Evolutionary conservation across 2,888 invertebrate genomes (phyloP), one percentile per base, ranked within the genome.

Genomic region (Oligia strigilis): DNA sequence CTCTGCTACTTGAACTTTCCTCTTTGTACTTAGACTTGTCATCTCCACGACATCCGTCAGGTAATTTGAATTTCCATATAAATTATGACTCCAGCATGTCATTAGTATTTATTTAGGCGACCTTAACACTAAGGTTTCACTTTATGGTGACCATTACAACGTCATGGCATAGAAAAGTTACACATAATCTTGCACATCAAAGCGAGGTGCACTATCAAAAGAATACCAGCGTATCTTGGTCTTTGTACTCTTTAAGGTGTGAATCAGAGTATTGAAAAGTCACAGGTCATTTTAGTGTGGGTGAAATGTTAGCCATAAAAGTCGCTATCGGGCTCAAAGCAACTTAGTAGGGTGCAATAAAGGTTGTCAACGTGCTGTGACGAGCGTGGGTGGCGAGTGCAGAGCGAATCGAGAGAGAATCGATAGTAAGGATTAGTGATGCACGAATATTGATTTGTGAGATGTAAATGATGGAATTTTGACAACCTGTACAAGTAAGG

Each of bases 291-390:
- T 77, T 83, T 83, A 87, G 72, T 82, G 71, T 85, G 84, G 86
- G 76, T 83, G 83, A 78, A 78, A 85, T 75, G 82, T 85, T 80
- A 60, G 80, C 77, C 90, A 85, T 92, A 92, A 92, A 91, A 90
- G 87, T 85, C 81, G 80, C 82, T 78, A 86, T 87, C 82, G 85
- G 80, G 81, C 87, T 90, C 93, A 93, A 92, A 93, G 92, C 93
- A 93, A 93, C 93, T 90, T 90, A 92, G 93, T 93, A 86, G 81
- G 82, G 78, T 74, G 86, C 82, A 83, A 88, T 90, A 90, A 90
- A 87, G 78, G 87, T 87, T 90, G 89, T 91, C 90, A 91, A 90
- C 86, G 87, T 84, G 69, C 75, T 88, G 88, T 89, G 86, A 90
- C 88, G 87, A 73, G 75, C 80, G 84, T 90, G 91, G 91, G 91